Evolutionary conservation across 1,140 invertebrate species (phyloP).

Genomic region (Vanessa tameamea): DNA sequence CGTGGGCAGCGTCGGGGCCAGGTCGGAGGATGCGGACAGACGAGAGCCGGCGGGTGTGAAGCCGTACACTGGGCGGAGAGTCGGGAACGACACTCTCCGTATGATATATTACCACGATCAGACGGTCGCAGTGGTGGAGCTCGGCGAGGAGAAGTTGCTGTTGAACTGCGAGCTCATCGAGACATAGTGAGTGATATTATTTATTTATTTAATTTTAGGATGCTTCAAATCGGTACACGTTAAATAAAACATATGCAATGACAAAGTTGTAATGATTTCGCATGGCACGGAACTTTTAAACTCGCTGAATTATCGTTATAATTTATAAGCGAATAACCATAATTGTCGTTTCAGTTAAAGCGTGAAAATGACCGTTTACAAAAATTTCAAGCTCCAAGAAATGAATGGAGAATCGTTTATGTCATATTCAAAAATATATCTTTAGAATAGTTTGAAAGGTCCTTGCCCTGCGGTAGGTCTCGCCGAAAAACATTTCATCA

Average conservation of each 20-base stretch:
- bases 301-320: no score
- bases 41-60: slow-evolving; percentile 72
- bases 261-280: no score
- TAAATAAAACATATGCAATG: no score
- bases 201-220: not conserved
- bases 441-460: slow-evolving; percentile 10
- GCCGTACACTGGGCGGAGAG: slow-evolving; percentile 82
- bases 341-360: no score
- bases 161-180: slow-evolving; percentile 91
- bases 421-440: no score
- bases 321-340: no score
- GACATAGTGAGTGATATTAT: slow-evolving; percentile 84
- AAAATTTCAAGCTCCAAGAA: no score
- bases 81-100: slow-evolving; percentile 83
- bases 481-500: slow-evolving; percentile 25
- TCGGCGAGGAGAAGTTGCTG: slow-evolving; percentile 84
- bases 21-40: slow-evolving; percentile 55
- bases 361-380: no score
- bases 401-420: no score
- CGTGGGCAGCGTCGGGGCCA: slow-evolving; percentile 62
- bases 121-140: slow-evolving; percentile 89
- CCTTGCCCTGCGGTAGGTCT: slow-evolving; percentile 14
- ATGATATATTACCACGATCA: slow-evolving; percentile 90
- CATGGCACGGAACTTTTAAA: no score
- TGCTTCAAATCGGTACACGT: not conserved